Evolutionary conservation across 2,888 invertebrate species (phyloP).

Genomic region (Acleris laterana): DNA sequence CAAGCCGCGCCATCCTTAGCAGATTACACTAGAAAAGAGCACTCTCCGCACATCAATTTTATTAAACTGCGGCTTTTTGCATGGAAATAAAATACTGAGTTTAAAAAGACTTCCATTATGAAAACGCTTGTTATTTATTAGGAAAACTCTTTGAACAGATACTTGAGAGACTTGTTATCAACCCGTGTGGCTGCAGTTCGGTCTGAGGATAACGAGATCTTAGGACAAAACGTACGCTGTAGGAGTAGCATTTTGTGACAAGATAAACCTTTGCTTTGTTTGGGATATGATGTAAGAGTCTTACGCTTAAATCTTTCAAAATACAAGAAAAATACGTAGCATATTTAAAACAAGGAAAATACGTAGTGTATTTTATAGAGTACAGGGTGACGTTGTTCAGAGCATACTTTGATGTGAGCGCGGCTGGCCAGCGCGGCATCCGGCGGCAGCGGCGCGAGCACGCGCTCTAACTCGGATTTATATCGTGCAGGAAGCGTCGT

Average conservation of each 20-base stretch:
- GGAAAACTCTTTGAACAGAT: constrained; percentile 58
- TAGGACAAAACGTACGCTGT: no score
- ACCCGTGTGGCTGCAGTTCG: not conserved
- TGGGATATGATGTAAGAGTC: not conserved
- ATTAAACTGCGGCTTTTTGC: constrained; percentile 68
- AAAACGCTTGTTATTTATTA: constrained; percentile 81
- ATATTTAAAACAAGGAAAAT: not conserved
- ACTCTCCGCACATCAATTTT: constrained; percentile 70
- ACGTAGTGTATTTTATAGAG: not conserved
- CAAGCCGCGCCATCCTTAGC: constrained; percentile 43
- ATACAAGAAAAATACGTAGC: no score
- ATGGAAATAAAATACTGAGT: constrained; percentile 78
- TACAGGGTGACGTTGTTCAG: not conserved
- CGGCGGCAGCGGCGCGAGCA: constrained; percentile 42
- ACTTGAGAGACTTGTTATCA: constrained; percentile 3
- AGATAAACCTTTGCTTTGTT: not conserved
- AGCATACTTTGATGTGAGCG: constrained; percentile 1
- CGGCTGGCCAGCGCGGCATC: constrained; percentile 43
- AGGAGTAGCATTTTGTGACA: not conserved
- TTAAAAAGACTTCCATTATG: constrained; percentile 70
- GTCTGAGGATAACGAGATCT: not conserved
- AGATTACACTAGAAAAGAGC: constrained; percentile 46
- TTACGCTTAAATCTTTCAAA: not conserved
- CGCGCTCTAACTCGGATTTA: constrained; percentile 71
- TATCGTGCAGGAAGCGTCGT: constrained; percentile 68